phyloP scores from a whole-genome alignment of 2,888 invertebrate genomes.

The Endotricha flammealis region DNA sequence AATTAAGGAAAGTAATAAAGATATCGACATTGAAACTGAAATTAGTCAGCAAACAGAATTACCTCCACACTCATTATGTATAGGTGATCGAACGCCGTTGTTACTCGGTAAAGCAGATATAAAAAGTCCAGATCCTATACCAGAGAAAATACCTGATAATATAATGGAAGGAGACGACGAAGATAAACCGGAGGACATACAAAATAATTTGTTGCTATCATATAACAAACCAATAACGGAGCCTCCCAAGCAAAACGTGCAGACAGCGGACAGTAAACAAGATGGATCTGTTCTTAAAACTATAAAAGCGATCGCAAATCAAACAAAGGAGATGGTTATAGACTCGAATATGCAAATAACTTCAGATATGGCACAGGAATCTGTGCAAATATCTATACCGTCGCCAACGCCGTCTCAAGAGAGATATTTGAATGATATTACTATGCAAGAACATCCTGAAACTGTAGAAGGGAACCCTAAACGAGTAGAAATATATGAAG shows the following conservation, averaged over 20 bases:
- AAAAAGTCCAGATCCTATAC: conserved; percentile 70
- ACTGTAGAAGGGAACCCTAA: conserved; percentile 73
- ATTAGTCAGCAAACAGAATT: conserved; percentile 72
- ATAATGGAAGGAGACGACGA: conserved; percentile 70
- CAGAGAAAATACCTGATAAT: conserved; percentile 73
- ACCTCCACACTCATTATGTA: conserved; percentile 59
- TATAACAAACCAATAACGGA: conserved; percentile 51
- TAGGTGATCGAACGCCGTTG: conserved; percentile 60
- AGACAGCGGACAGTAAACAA: conserved; percentile 34
- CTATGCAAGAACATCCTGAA: conserved; percentile 77
- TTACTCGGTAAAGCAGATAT: conserved; percentile 67
- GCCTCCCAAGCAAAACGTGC: conserved; percentile 31
- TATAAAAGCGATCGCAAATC: conserved; percentile 75
- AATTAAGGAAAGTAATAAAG: conserved; percentile 48
- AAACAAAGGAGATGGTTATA: conserved; percentile 76
- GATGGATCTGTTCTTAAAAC: conserved; percentile 70
- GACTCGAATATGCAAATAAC: conserved; percentile 76
- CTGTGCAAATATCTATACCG: conserved; percentile 82
- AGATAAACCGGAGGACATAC: conserved; percentile 64
- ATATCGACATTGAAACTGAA: conserved; percentile 70
- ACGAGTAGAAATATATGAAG: conserved; percentile 82
- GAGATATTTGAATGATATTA: conserved; percentile 80
- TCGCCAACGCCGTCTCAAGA: conserved; percentile 82
- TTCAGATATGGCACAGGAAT: conserved; percentile 78
- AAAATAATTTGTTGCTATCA: conserved; percentile 48